Evolutionary conservation across 2,888 invertebrate genomes (phyloP).

Genomic region (Stenolophus ochropezus): DNA sequence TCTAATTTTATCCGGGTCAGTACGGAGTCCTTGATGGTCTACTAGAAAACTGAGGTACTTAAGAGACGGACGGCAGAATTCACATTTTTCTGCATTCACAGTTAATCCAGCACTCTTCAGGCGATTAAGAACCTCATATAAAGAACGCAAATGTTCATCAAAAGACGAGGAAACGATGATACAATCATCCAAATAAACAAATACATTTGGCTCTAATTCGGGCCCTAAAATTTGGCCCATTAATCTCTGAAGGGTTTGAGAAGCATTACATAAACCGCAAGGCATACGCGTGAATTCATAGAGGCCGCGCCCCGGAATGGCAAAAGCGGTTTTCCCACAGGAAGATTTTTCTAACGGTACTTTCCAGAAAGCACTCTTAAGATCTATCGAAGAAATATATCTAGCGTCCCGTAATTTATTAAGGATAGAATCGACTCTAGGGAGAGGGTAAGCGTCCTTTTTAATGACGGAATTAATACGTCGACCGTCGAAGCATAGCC

Average conservation of each 20-base stretch:
- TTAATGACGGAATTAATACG: slow-evolving; percentile 59
- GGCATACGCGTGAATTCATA: not conserved
- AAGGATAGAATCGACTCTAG: slow-evolving; percentile 61
- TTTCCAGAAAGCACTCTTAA: slow-evolving; percentile 11
- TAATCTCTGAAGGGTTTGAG: too few relatives aligned
- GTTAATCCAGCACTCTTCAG: not conserved
- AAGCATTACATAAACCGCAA: too few relatives aligned
- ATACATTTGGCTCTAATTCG: too few relatives aligned
- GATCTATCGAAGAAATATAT: not conserved
- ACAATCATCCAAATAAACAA: not conserved
- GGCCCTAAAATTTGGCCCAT: too few relatives aligned
- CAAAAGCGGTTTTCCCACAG: slow-evolving; percentile 9
- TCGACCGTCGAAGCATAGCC: slow-evolving; percentile 62
- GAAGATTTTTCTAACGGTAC: not conserved
- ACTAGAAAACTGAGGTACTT: too few relatives aligned
- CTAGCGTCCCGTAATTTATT: slow-evolving; percentile 61
- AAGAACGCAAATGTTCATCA: not conserved
- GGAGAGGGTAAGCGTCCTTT: too few relatives aligned
- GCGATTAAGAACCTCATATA: not conserved
- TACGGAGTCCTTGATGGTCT: not conserved
- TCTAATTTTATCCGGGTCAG: not conserved
- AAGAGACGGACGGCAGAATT: not conserved
- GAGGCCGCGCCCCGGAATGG: not conserved
- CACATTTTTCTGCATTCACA: not conserved
- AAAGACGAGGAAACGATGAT: not conserved